Evolutionary conservation across 2,797 vertebrate genomes (phyloP).

Genomic region (Eulemur mongoz): DNA sequence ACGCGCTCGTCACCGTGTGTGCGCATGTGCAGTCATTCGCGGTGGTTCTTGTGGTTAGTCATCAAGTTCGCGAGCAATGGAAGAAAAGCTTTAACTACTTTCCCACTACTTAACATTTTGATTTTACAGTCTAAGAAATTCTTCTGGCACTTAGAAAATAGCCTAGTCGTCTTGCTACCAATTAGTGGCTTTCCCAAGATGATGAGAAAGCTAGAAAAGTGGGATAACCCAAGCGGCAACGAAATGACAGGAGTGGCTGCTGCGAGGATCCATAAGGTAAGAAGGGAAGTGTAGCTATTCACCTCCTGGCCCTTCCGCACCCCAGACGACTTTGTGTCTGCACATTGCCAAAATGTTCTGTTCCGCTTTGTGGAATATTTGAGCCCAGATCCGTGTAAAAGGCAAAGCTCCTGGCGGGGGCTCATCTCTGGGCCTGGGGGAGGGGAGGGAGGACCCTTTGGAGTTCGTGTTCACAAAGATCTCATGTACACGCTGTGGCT

Average conservation of each 20-base stretch:
- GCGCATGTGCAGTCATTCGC: background rate
- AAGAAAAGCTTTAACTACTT: background rate
- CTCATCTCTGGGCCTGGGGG: background rate
- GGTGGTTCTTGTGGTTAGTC: background rate
- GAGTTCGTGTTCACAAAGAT: background rate
- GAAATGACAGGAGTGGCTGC: background rate
- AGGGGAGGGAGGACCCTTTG: background rate
- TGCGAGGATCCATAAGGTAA: background rate
- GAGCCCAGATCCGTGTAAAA: background rate
- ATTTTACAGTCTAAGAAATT: constrained; percentile 26
- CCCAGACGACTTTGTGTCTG: background rate
- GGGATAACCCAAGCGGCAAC: background rate
- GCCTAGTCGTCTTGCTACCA: background rate
- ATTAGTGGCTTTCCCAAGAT: constrained; percentile 14
- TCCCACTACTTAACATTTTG: background rate
- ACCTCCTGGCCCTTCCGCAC: background rate
- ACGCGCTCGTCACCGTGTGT: background rate
- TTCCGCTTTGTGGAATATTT: background rate
- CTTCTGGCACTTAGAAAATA: constrained; percentile 21
- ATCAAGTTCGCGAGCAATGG: background rate
- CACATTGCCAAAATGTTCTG: background rate
- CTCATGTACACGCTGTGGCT: background rate
- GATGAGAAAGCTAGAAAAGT: background rate
- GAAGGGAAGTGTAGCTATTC: background rate
- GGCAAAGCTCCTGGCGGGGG: background rate